Evolutionary conservation across 1,140 invertebrate genomes (phyloP), one percentile per base, ranked within the genome.

Genomic region (Mercenaria mercenaria): DNA sequence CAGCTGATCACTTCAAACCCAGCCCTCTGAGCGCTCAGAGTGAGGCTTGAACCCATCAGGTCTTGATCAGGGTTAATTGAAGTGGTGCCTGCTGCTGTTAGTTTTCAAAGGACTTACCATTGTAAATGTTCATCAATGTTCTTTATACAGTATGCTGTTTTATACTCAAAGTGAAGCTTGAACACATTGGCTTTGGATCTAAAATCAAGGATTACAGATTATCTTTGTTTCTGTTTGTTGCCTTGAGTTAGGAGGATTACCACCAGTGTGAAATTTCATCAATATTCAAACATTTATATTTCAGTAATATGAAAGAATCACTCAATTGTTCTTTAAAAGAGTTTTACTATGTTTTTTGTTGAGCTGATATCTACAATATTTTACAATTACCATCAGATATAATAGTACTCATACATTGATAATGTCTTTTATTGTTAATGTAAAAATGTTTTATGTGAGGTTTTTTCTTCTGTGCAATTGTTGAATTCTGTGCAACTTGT

Each of bases 1-100:
- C 56, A 61, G 34, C 11, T 13, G 50, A 87, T 43, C 69, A 79
- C 50, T 77, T 87, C 56, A 50, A 79, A 79, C 74, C 85, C 1
- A 79, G 85, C 26, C 85, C 69, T 11, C 50, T 77, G 15, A 59
- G 64, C 39, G 74, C 85, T 41, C 72, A 87, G 34, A 77, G 67
- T 64, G 85, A 87, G 74, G 85, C 85, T 56, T 87, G 29, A 67
- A 83, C 8, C 34, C 18, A 1, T 29, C 11, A 37, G 52, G 6
- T n/a, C 20, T 18, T 79, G 26, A 4, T 61, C 59, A 61, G 6
- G n/a, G 8, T n/a, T 61, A 61, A 61, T 23, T 6, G 6, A 8
- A 23, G n/a, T n/a, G 20, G 29, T 61, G n/a, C n/a, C n/a, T n/a
- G n/a, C n/a, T n/a, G n/a, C n/a, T n/a, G n/a, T n/a, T n/a, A 52